Conservation (phyloP, 2,113 vertebrate species). For the Meleagris gallopavo region DNA sequence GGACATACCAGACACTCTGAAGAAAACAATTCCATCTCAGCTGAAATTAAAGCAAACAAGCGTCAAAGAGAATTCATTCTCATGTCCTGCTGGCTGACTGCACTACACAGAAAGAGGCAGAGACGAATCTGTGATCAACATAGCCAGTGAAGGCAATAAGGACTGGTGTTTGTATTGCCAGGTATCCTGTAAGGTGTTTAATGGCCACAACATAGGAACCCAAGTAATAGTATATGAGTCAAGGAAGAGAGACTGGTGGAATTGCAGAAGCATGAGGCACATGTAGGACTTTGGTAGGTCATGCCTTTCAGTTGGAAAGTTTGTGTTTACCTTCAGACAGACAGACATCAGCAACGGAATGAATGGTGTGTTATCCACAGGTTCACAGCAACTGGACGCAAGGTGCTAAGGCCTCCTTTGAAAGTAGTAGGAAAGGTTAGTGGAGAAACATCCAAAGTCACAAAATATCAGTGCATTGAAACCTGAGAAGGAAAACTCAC, state of each 20-base stretch:
- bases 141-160: background rate
- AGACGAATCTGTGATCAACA: background rate
- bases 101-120: background rate
- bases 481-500: background rate
- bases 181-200: background rate
- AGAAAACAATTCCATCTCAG: no score
- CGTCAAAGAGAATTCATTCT: background rate
- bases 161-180: background rate
- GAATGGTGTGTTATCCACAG: rapidly evolving
- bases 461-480: background rate
- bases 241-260: background rate
- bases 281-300: background rate
- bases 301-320: rapidly evolving
- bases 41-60: no score
- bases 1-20: no score
- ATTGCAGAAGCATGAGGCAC: background rate
- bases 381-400: background rate
- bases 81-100: rapidly evolving
- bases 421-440: background rate
- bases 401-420: background rate
- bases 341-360: background rate
- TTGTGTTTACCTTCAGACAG: background rate
- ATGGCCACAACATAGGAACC: background rate
- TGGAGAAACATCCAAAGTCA: background rate
- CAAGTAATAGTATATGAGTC: background rate